Base-by-base conservation (phyloP, 2,888 invertebrate genomes). In the Eristalis arbustorum region DNA sequence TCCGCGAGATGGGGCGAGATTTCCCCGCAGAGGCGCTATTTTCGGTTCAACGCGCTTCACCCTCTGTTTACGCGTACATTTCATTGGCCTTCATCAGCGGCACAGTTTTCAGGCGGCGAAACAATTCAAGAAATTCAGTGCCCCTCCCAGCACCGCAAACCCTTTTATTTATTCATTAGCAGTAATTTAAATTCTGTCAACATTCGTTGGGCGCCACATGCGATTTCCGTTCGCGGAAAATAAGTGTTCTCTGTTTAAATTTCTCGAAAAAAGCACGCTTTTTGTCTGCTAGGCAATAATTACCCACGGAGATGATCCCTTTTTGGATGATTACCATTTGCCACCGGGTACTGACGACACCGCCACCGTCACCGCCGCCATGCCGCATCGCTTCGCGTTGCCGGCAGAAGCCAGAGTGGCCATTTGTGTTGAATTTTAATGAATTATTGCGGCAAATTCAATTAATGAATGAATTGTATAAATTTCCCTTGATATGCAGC, bases 381-480 rank as follows among this genome's bases (percentile, higher is more conserved):
- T n/a, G 25, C 25, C 25, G 67, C 31, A 31, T 31, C 31, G 31
- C 8, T 31, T 31, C 31, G 31, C 31, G 31, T 31, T 10, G 31
- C 31, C 6, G 31, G 8, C 31, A 73, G 67, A 61, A 79, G 22
- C 34, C 68, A 81, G 69, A 66, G 57, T 71, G 42, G 75, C 56
- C 71, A 68, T 79, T 87, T 78, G 83, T 79, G 87, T 82, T 83
- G 87, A 87, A 87, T 87, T 82, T 87, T 87, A 87, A 87, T 87
- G 87, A 87, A 87, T 83, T 87, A 87, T 87, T 87, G 87, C 87
- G 75, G 78, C 74, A 63, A 79, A 87, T 83, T 83, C 87, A 87
- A 87, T 87, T 87, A 87, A 87, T 83, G 83, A 87, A 87, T 87
- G 78, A 79, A 83, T 78, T 87, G 78, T 87, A 71, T 83, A 75